phyloP scores from a whole-genome alignment of 2,797 vertebrate genomes.

The Mus spretus region DNA sequence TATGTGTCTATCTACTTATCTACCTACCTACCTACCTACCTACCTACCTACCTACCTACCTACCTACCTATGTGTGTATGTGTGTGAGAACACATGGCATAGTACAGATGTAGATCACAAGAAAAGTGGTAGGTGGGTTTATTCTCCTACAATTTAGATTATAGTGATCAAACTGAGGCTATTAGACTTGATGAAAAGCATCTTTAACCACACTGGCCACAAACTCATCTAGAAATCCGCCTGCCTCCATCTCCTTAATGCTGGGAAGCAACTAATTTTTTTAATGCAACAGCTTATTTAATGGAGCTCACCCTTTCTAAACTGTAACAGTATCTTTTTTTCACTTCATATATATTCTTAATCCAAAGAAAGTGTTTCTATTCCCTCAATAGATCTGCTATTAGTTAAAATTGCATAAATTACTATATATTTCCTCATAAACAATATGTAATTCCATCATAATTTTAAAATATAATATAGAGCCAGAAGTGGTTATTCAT shows the following conservation, averaged over 20 bases:
- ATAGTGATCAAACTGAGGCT: neutral
- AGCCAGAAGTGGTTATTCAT: neutral
- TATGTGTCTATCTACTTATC: neutral
- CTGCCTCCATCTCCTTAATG: neutral
- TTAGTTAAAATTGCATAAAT: neutral
- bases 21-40: too few relatives aligned
- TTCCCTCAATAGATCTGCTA: neutral
- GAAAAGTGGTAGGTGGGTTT: neutral
- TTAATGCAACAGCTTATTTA: neutral
- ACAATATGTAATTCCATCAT: neutral
- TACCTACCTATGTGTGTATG: too few relatives aligned
- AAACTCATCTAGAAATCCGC: neutral
- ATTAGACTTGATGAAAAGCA: neutral
- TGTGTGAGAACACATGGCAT: neutral
- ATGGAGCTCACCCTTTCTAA: slow-evolving; percentile 15
- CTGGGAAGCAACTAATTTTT: neutral
- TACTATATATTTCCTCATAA: neutral
- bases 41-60: too few relatives aligned
- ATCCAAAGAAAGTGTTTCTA: neutral
- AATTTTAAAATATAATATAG: slow-evolving; percentile 42
- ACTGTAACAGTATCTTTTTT: neutral
- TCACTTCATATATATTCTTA: neutral
- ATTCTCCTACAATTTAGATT: neutral
- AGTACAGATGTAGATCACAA: neutral
- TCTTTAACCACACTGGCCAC: neutral